These are phyloP conservation scores for Leptinotarsa undecemlineata DNA, from an alignment of 1,140 invertebrate species.

Conservation along the genomic window DNA sequence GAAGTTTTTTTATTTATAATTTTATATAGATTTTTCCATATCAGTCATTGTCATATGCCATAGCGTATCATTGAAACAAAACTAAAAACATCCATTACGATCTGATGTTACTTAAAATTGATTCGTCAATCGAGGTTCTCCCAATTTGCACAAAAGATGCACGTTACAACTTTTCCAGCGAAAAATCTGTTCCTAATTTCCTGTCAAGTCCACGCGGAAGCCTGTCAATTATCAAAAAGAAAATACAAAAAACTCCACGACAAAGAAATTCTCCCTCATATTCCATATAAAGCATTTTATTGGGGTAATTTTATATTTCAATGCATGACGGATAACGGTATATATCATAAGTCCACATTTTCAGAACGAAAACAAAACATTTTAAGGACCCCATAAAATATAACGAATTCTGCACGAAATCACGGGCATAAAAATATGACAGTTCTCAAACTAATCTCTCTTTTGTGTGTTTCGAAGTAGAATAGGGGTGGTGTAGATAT, in stretches of 20 bases:
- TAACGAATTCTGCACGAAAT: constrained; percentile 19
- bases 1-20: too few relatives aligned
- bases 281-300: constrained; percentile 16
- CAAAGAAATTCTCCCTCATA: constrained; percentile 13
- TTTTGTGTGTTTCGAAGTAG: constrained; percentile 11
- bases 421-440: constrained; percentile 22
- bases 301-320: constrained; percentile 22
- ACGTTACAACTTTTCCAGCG: too few relatives aligned
- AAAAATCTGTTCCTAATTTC: too few relatives aligned
- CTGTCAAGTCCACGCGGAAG: neutral
- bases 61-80: too few relatives aligned
- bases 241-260: constrained; percentile 4
- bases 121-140: too few relatives aligned
- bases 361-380: constrained; percentile 9
- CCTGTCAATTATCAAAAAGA: constrained; percentile 22
- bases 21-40: too few relatives aligned
- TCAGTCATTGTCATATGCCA: too few relatives aligned
- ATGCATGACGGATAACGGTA: constrained; percentile 15
- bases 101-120: too few relatives aligned
- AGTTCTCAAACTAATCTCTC: constrained; percentile 17
- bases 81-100: too few relatives aligned
- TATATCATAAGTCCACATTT: constrained; percentile 22
- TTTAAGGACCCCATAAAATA: constrained; percentile 21
- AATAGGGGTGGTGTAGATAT: constrained; percentile 19
- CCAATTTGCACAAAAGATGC: too few relatives aligned